phyloP scores from a whole-genome alignment of 1,140 invertebrate species.

The Aphelinus atriplicis region DNA sequence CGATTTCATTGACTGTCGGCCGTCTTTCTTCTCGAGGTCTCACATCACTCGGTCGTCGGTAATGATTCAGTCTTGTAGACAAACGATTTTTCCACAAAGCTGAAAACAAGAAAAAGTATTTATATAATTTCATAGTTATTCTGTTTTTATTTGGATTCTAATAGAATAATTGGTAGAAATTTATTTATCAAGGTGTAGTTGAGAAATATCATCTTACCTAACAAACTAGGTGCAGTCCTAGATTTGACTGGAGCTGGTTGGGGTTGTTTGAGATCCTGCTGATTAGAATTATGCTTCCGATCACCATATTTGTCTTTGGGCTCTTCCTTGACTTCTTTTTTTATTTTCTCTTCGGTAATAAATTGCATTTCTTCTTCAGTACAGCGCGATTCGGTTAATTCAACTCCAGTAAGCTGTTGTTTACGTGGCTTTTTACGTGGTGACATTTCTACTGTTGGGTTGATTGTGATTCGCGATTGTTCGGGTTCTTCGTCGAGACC shows the following conservation, averaged over 20 bases:
- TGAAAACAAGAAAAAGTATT: not conserved
- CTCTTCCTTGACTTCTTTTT: conserved; percentile 64
- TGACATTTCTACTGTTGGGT: conserved; percentile 63
- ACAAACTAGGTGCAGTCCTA: conserved; percentile 56
- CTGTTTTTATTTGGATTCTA: too few species aligned
- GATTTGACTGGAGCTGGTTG: conserved; percentile 48
- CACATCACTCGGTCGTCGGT: conserved; percentile 87
- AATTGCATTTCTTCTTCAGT: conserved; percentile 77
- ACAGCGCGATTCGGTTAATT: conserved; percentile 64
- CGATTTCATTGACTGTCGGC: conserved; percentile 86
- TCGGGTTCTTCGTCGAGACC: conserved; percentile 74
- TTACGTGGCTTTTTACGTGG: conserved; percentile 69
- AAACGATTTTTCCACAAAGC: conserved; percentile 64
- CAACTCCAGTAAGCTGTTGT: conserved; percentile 61
- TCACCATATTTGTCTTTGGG: conserved; percentile 53
- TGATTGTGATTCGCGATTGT: conserved; percentile 58
- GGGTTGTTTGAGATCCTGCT: conserved; percentile 43
- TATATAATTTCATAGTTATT: too few species aligned
- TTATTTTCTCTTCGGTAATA: conserved; percentile 70
- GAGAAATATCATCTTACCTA: conserved; percentile 50
- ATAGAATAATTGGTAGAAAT: not conserved
- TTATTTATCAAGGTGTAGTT: not conserved
- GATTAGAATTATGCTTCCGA: conserved; percentile 44
- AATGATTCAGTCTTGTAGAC: conserved; percentile 79
- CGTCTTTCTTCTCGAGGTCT: conserved; percentile 85